phyloP scores from a whole-genome alignment of 2,797 vertebrate species.

The Paedocypris micromegethes region DNA sequence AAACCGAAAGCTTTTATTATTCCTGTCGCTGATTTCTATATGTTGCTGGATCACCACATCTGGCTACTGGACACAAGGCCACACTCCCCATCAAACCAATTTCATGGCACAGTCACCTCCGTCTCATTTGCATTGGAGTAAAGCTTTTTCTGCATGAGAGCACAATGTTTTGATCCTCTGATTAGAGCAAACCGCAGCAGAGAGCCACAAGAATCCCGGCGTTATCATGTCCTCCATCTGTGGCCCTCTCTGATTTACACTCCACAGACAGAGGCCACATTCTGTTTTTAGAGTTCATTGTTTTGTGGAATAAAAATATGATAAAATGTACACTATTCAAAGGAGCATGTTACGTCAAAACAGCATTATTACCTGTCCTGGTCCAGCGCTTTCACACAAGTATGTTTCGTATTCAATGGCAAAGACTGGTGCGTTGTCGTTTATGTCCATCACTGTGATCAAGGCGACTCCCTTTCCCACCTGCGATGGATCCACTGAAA shows the following conservation, averaged over 20 bases:
- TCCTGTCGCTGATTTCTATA: conserved; percentile 13
- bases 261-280: not conserved
- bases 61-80: conserved; percentile 36
- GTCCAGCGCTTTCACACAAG: conserved; percentile 77
- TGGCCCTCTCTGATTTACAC: conserved; percentile 3
- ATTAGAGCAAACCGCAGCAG: conserved; percentile 42
- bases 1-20: not conserved
- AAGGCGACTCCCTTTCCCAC: conserved; percentile 80
- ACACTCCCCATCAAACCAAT: conserved; percentile 39
- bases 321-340: too few species aligned
- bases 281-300: not conserved
- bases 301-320: not conserved
- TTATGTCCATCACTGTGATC: conserved; percentile 82
- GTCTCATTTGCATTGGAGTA: conserved; percentile 34
- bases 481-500: conserved; percentile 78
- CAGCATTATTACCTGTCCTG: conserved; percentile 70
- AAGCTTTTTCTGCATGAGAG: conserved; percentile 35
- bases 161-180: conserved; percentile 43
- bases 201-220: conserved; percentile 28
- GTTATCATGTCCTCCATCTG: conserved; percentile 35
- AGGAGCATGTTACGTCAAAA: not conserved
- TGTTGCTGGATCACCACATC: conserved; percentile 17
- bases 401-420: conserved; percentile 79
- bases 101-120: conserved; percentile 45
- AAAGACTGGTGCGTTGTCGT: conserved; percentile 86